These are phyloP conservation scores for Catharus fuscescens DNA, from an alignment of 2,113 vertebrate species.

Conservation along the genomic window DNA sequence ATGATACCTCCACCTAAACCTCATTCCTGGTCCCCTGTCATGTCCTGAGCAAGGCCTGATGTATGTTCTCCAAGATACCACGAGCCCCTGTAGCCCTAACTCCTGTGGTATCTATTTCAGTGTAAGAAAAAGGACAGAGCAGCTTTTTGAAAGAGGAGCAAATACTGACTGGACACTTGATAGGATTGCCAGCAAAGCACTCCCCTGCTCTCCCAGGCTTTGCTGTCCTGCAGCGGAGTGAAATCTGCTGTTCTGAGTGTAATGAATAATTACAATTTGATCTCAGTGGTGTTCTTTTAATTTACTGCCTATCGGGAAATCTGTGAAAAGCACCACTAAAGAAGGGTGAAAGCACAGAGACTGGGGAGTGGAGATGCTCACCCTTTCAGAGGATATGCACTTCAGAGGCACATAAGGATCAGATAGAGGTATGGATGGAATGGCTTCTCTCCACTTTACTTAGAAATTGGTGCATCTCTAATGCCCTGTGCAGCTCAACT, in stretches of 20 bases:
- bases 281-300: neutral
- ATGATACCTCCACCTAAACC: neutral
- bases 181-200: neutral
- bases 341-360: neutral
- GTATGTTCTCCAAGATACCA: neutral
- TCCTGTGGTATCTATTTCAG: neutral
- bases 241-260: neutral
- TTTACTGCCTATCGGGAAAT: neutral
- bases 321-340: neutral
- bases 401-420: neutral
- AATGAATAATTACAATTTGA: neutral
- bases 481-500: neutral
- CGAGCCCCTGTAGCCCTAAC: neutral
- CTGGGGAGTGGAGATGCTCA: neutral
- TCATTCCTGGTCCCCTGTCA: neutral
- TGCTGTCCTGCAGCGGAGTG: neutral
- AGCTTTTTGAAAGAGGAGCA: neutral
- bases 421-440: neutral
- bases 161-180: neutral
- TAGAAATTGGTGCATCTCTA: neutral
- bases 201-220: neutral
- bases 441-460: neutral
- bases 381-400: neutral
- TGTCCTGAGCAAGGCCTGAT: neutral
- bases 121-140: neutral